Conservation (phyloP, 2,888 invertebrate species). For the Lissonota sp. region DNA sequence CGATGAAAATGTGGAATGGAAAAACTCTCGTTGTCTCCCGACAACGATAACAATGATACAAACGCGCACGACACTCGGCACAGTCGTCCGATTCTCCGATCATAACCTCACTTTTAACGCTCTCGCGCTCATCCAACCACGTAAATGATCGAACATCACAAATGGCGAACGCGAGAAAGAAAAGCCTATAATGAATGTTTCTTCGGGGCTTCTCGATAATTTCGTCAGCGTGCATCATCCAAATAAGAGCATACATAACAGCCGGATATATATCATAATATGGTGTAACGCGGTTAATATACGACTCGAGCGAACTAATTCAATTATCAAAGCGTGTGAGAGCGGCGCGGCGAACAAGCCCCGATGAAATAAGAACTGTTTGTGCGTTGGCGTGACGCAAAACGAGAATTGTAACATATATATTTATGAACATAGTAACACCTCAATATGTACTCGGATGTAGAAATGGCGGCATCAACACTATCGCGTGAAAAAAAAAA, state of each 20-base stretch:
- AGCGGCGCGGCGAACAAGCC: constrained; percentile 8
- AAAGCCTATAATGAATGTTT: constrained; percentile 41
- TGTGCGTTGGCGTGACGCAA: constrained; percentile 18
- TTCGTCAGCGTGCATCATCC: constrained; percentile 13
- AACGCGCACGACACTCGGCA: constrained; percentile 29
- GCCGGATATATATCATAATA: not conserved
- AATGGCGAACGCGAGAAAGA: not conserved
- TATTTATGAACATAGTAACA: not conserved
- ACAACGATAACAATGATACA: constrained; percentile 24
- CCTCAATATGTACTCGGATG: not conserved
- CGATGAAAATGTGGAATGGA: no score
- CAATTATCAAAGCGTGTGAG: constrained; percentile 33
- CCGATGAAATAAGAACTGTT: not conserved
- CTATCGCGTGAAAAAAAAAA: not conserved
- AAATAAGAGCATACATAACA: not conserved
- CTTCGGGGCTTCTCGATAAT: constrained; percentile 31
- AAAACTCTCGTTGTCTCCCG: not conserved
- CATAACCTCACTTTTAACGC: not conserved
- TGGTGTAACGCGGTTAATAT: not conserved
- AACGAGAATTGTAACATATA: not conserved
- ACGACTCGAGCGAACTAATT: constrained; percentile 12
- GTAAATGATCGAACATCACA: not conserved
- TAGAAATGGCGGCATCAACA: not conserved
- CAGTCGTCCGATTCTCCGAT: constrained; percentile 20
- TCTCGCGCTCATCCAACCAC: not conserved